Base-by-base conservation (phyloP, 2,113 vertebrate species). In the Phyllostomus discolor region DNA sequence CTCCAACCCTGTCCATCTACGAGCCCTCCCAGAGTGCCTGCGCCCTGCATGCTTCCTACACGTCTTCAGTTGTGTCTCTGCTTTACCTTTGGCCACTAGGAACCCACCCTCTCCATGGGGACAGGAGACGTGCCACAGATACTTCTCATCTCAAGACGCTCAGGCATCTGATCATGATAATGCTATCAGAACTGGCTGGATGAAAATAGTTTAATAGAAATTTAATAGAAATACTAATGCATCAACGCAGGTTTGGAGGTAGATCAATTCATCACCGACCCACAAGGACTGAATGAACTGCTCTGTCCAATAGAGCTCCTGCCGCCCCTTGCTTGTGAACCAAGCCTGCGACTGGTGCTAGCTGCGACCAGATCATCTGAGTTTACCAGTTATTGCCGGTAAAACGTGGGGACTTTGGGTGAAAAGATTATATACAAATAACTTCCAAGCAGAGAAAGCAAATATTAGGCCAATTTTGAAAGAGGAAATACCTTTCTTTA, bases 401-500 rank as follows among this genome's bases (percentile, higher is more conserved):
- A 16, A 88, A 83, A 54, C 14, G 11, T 38, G 86, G 89, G 35
- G 79, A 90, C 35, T 85, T 9, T 50, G n/a, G 41, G 38, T 62
- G 33, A 78, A 78, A n/a, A 10, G 5, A 75, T 52, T 91, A 86
- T 9, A 82, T 11, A 78, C 17, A 75, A 90, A 96, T 41, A 88
- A 59, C 22, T 67, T 41, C 43, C 57, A 88, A 95, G 57, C 12
- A 85, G 94, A 93, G 35, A 92, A 94, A 88, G 57, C 80, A 90
- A 95, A 67, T 50, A 86, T 3, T 54, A 95, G 43, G 20, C 87
- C 59, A 78, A 69, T 72, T 78, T 91, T 87, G 69, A 90, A 33
- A 72, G n/a, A 96, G 70, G 22, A 79, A 73, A 52, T 28, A 50
- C 14, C 59, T 69, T 66, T 94, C 57, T 87, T 38, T 10, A 92